These are phyloP conservation scores for Drosophila ustulata DNA, from an alignment of 2,888 invertebrate genomes.

Conservation along the genomic window DNA sequence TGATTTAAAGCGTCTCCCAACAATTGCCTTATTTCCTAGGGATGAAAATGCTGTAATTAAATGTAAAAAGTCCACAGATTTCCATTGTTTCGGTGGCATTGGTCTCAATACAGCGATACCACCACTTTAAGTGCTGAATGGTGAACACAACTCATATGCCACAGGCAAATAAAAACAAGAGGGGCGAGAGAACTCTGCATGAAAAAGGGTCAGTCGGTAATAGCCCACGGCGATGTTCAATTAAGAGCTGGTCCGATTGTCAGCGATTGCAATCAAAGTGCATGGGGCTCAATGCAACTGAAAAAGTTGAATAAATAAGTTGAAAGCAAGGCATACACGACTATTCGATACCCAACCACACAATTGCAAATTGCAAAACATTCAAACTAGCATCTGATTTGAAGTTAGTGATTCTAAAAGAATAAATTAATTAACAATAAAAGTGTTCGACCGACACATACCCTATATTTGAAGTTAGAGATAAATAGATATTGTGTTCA, in stretches of 20 bases:
- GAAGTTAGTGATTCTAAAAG: too few species aligned
- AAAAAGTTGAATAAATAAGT: not conserved
- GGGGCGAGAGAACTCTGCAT: not conserved
- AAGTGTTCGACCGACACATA: too few species aligned
- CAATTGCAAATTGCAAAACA: not conserved
- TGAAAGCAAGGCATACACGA: not conserved
- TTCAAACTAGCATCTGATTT: too few species aligned
- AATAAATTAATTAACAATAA: too few species aligned
- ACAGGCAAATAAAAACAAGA: not conserved
- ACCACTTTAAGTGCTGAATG: not conserved
- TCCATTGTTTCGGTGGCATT: not conserved
- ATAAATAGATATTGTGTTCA: not conserved
- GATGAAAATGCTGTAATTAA: not conserved
- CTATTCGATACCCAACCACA: not conserved
- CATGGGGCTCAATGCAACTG: constrained; percentile 5
- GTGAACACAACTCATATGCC: not conserved
- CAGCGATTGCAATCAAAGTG: constrained; percentile 15
- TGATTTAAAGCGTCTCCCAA: not conserved
- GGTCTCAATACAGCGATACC: not conserved
- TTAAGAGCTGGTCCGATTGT: constrained; percentile 14
- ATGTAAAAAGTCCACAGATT: not conserved
- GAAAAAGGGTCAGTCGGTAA: constrained; percentile 15
- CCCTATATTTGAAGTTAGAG: too few species aligned
- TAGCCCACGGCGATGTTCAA: constrained; percentile 16
- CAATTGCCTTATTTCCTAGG: too few species aligned